Evolutionary conservation across 2,888 invertebrate species (phyloP).

Genomic region (Terebella lapidaria): DNA sequence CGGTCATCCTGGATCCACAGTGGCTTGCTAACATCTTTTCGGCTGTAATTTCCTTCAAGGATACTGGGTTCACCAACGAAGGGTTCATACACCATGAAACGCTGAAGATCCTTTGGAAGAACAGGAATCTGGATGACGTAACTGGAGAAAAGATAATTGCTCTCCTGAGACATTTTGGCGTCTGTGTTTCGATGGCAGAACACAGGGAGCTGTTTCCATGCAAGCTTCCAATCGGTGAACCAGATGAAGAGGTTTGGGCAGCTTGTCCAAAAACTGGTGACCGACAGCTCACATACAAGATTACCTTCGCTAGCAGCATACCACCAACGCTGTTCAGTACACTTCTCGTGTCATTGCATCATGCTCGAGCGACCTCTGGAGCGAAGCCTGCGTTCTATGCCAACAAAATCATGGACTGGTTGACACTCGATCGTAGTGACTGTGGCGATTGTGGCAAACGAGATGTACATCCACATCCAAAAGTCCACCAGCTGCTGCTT

Average conservation of each 20-base stretch:
- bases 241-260: slow-evolving; percentile 21
- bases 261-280: slow-evolving; percentile 7
- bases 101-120: slow-evolving; percentile 14
- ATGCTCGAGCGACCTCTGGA: slow-evolving; percentile 5
- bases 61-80: slow-evolving; percentile 21
- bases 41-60: slow-evolving; percentile 19
- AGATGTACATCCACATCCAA: background rate
- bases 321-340: slow-evolving; percentile 25
- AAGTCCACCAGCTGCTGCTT: slow-evolving; percentile 19
- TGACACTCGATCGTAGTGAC: slow-evolving; percentile 15
- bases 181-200: slow-evolving; percentile 21
- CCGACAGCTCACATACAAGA: slow-evolving; percentile 20
- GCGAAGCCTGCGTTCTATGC: slow-evolving; percentile 12
- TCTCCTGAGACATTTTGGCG: slow-evolving; percentile 22
- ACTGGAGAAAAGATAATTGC: slow-evolving; percentile 15
- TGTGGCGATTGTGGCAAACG: slow-evolving; percentile 17
- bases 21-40: slow-evolving; percentile 26
- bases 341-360: slow-evolving; percentile 18
- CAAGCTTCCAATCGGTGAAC: slow-evolving; percentile 25
- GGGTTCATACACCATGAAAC: slow-evolving; percentile 21
- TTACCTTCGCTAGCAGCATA: slow-evolving; percentile 22
- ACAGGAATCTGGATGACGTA: slow-evolving; percentile 5
- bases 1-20: slow-evolving; percentile 27
- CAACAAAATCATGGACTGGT: slow-evolving; percentile 22
- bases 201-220: slow-evolving; percentile 23